phyloP scores from a whole-genome alignment of 2,888 invertebrate genomes.

The Andrena praecox region DNA sequence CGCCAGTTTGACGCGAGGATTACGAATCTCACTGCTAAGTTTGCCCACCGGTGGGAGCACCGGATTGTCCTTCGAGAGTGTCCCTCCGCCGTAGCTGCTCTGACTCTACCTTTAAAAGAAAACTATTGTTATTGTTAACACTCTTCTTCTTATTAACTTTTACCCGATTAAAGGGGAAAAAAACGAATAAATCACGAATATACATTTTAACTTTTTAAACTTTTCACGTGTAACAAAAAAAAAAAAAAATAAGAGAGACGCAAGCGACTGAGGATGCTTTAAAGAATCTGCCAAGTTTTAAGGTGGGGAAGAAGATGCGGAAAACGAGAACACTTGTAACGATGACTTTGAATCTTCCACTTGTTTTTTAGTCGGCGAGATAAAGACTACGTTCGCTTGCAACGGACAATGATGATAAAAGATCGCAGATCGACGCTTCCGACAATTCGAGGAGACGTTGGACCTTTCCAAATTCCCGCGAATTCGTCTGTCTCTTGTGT shows the following conservation, averaged over 20 bases:
- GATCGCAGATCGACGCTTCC: slow-evolving; percentile 3
- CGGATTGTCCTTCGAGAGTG: slow-evolving; percentile 81
- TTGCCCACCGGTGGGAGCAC: slow-evolving; percentile 76
- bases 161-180: slow-evolving; percentile 72
- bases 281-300: slow-evolving; percentile 66
- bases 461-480: slow-evolving; percentile 20
- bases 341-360: slow-evolving; percentile 67
- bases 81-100: slow-evolving; percentile 81
- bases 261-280: slow-evolving; percentile 73
- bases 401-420: neutral
- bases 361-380: slow-evolving; percentile 52
- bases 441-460: slow-evolving; percentile 24
- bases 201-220: slow-evolving; percentile 78
- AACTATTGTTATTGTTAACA: slow-evolving; percentile 82
- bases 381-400: slow-evolving; percentile 39
- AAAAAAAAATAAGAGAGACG: slow-evolving; percentile 42
- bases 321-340: slow-evolving; percentile 12
- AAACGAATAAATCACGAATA: slow-evolving; percentile 73
- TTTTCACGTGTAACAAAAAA: slow-evolving; percentile 69
- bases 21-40: slow-evolving; percentile 13
- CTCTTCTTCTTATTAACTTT: slow-evolving; percentile 82
- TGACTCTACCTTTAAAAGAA: slow-evolving; percentile 74
- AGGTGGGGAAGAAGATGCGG: slow-evolving; percentile 20
- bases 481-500: slow-evolving; percentile 48
- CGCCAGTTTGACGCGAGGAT: neutral